Conservation (phyloP, 64 coral and sea anemone genomes). For the Montipora foliosa region DNA sequence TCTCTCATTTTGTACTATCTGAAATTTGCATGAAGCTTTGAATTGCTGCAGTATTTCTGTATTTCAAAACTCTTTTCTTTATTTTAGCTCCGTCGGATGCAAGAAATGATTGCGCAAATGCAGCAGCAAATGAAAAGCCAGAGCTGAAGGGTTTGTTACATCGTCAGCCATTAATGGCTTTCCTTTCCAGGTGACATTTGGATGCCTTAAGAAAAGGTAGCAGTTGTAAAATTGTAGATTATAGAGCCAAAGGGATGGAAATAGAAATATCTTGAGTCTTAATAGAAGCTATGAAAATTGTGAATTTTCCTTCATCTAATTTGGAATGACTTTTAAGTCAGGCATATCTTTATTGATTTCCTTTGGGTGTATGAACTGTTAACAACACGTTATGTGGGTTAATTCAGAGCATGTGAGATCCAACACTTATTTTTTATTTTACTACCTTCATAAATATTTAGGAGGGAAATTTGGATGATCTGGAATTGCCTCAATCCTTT, state of each 20-base stretch:
- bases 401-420: too few relatives aligned
- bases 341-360: background rate
- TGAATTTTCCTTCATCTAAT: background rate
- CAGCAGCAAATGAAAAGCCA: conserved; percentile 91
- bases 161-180: background rate
- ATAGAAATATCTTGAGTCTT: background rate
- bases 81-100: conserved; percentile 88
- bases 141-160: conserved; percentile 36
- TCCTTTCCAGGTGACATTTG: background rate
- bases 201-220: too few relatives aligned
- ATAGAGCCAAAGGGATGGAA: background rate
- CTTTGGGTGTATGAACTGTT: background rate
- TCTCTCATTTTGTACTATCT: too few relatives aligned
- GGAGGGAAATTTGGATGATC: too few relatives aligned
- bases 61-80: conserved; percentile 20
- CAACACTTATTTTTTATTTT: too few relatives aligned
- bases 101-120: conserved; percentile 98
- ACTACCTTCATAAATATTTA: too few relatives aligned
- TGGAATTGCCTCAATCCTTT: too few relatives aligned
- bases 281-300: too few relatives aligned
- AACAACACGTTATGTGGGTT: background rate
- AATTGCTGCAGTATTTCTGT: too few relatives aligned
- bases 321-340: background rate
- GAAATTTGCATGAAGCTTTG: too few relatives aligned
- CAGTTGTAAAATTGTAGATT: background rate